Base-by-base conservation (phyloP, 1,140 invertebrate species). In the Drosophila baimaii region DNA sequence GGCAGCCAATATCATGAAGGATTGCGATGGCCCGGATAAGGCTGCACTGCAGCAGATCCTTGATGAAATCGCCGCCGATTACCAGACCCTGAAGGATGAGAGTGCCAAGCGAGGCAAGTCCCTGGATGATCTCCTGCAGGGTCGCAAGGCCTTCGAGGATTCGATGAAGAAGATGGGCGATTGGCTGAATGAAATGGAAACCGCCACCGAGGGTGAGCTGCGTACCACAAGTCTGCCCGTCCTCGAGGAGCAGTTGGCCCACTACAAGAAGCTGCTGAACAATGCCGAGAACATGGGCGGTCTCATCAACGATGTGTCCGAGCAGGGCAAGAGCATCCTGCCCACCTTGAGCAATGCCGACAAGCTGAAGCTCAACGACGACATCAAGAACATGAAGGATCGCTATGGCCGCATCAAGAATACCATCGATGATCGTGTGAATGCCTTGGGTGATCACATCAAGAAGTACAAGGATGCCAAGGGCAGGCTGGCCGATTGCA, bases 111-210 rank as follows among this genome's bases (percentile, higher is more conserved):
- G 96, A 77, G 94, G 96, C 70, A 94, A 94, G 21, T 94, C 95
- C 6, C 90, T 97, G 6, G 94, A 93, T 27, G 96, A 96, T 92
- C 92, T 97, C 12, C 91, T 97, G 12, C 94, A 95, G 92, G 95
- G 95, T 19, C 94, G 97, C 77, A 95, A 95, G 90, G 93, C 95
- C 17, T 97, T 98, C 82, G 97, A 98, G 92, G 94, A 94, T 56
- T 95, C 96, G 65, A 93, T 97, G 44, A 95, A 96, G 61, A 95
- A 95, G 76, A 96, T 96, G 88, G 94, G 96, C 72, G 95, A 96
- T 72, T 98, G 97, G 97, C 93, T 98, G 19, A 96, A 96, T 55
- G 95, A 98, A 93, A 96, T 96, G 47, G 97, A 98, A 93, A 96
- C 97, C 8, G 95, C 96, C 13, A 95, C 96, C 0, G 95, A 96